Evolutionary conservation across 2,797 vertebrate species (phyloP).

Genomic region (Spea hammondii): DNA sequence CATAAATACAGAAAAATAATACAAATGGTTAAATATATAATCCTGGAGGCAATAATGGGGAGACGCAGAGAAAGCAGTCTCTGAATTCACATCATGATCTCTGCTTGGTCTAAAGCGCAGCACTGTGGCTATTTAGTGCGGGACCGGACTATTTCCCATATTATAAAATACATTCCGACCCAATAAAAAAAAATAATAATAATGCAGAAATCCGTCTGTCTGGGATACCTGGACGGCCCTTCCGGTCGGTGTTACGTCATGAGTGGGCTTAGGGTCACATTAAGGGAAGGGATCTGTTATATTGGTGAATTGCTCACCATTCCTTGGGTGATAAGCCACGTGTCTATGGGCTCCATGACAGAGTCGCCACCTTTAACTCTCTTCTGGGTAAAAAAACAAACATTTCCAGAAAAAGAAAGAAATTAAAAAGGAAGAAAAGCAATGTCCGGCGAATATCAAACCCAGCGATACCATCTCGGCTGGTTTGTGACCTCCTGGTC

Average conservation of each 20-base stretch:
- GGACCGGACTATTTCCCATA: no score
- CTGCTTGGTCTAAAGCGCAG: no score
- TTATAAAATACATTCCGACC: neutral
- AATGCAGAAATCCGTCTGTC: constrained; percentile 22
- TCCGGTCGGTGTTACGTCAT: constrained; percentile 59
- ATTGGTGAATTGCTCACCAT: constrained; percentile 92
- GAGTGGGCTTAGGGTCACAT: constrained; percentile 40
- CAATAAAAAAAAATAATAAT: neutral
- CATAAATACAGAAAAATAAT: no score
- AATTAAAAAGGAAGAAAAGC: neutral
- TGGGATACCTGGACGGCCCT: neutral
- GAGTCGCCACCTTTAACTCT: constrained; percentile 88
- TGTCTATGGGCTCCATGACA: constrained; percentile 98
- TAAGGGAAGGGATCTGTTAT: constrained; percentile 52
- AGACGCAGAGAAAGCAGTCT: no score
- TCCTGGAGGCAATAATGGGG: no score
- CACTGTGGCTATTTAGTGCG: no score
- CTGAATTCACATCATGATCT: no score
- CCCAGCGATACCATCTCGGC: no score
- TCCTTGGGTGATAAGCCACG: constrained; percentile 99
- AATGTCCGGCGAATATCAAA: neutral
- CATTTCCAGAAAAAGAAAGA: constrained; percentile 66
- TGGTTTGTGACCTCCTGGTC: no score
- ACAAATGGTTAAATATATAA: no score
- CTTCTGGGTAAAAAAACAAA: constrained; percentile 81